Evolutionary conservation across 1,140 invertebrate genomes (phyloP), one percentile per base, ranked within the genome.

Genomic region (Drosophila bocki): DNA sequence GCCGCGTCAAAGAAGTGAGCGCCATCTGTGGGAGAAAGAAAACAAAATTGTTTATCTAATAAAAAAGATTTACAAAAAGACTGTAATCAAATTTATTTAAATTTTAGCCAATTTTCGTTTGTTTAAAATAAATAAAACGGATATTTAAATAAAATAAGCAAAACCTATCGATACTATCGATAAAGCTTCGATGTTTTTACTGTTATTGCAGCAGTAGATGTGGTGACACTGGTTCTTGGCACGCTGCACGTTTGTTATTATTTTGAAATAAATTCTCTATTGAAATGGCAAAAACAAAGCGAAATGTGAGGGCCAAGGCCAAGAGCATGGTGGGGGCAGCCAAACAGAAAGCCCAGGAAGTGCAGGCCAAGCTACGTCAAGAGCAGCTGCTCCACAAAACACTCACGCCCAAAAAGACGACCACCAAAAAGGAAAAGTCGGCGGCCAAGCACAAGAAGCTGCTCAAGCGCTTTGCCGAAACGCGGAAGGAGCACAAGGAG

Each of bases 371-470:
- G 35, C 44, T 84, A 1, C 85, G 83, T 7, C 63, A 91, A 32
- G 78, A 91, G 7, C 35, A 68, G 26, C 37, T 92, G 32, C 67
- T 92, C 29, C 87, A 91, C 56, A 91, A 90, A n/a, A 92, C 86
- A 0, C 42, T 91, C 8, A 81, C 82, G 2, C 75, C 80, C 3
- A 91, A 90, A 22, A 82, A 80, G 32, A 77, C 77, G 15, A 78
- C 60, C 33, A 91, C 76, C 35, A 92, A 92, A 13, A 92, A 91
- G 41, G 91, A 92, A 7, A 92, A 92, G 32, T 71, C 80, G 0
- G 74, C 54, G 13, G 44, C 72, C 12, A 92, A 86, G n/a, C 91
- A 90, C 37, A 91, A 80, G 50, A 85, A 91, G 37, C 58, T 92
- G 0, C 45, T 92, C 3, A 91, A 92, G 26, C 78, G 90, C 7